phyloP scores from a whole-genome alignment of 2,888 invertebrate genomes.

The Stratiomys singularior region DNA sequence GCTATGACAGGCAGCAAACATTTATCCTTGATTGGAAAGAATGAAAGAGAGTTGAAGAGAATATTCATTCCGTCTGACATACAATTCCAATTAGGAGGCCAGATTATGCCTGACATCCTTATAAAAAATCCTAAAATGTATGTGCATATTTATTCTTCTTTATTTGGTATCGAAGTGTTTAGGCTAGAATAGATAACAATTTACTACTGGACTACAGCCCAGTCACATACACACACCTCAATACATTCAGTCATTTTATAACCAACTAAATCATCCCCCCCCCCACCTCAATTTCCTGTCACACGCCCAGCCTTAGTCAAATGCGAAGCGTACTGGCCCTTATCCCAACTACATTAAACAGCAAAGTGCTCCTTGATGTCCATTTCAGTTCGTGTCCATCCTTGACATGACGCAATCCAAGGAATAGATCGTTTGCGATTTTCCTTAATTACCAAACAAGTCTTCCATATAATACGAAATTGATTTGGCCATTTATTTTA shows the following conservation, averaged over 20 bases:
- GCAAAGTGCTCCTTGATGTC: constrained; percentile 16
- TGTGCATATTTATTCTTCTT: constrained; percentile 4
- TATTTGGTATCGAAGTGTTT: background rate
- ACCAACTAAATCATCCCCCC: no score
- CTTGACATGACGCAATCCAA: constrained; percentile 19
- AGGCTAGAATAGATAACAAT: background rate
- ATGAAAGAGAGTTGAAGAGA: constrained; percentile 14
- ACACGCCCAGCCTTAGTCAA: no score
- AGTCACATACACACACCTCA: background rate
- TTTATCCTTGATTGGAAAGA: constrained; percentile 43
- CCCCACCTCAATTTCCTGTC: no score
- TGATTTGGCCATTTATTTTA: constrained; percentile 15
- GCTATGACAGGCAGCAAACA: constrained; percentile 49
- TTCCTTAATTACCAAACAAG: constrained; percentile 14
- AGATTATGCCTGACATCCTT: constrained; percentile 14
- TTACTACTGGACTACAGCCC: background rate
- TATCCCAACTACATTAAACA: constrained; percentile 13
- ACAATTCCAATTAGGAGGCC: constrained; percentile 16
- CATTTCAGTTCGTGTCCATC: constrained; percentile 28
- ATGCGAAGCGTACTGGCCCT: background rate
- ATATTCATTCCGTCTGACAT: constrained; percentile 12
- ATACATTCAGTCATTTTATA: background rate
- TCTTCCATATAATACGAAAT: constrained; percentile 7
- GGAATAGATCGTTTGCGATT: constrained; percentile 34
- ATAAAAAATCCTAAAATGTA: background rate